These are phyloP conservation scores for Gymnorhina tibicen DNA, from an alignment of 2,113 vertebrate genomes.

Conservation along the genomic window DNA sequence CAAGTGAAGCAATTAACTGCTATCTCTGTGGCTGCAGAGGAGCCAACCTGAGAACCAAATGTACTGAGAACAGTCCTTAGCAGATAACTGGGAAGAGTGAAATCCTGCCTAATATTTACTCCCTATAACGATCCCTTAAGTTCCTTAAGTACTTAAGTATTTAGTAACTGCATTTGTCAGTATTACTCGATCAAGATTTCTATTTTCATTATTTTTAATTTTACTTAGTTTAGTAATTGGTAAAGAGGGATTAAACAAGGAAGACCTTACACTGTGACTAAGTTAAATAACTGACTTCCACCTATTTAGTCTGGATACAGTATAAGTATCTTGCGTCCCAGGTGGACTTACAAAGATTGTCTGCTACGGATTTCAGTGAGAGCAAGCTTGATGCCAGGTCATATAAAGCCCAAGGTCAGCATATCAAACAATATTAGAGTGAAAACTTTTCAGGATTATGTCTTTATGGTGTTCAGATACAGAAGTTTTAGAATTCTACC, in stretches of 20 bases:
- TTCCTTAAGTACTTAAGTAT: background rate
- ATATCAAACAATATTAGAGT: background rate
- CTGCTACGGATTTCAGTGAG: background rate
- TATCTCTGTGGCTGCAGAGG: conserved; percentile 58
- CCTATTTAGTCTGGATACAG: background rate
- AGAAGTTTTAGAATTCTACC: background rate
- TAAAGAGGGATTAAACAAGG: background rate
- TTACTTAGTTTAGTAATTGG: background rate
- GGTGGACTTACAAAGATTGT: background rate
- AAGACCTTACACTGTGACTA: background rate
- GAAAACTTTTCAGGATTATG: background rate
- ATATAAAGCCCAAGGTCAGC: background rate
- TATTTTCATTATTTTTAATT: background rate
- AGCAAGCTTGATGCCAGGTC: background rate
- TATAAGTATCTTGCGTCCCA: background rate
- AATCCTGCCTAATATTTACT: conserved; percentile 36
- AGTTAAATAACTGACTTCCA: background rate
- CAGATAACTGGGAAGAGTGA: conserved; percentile 44
- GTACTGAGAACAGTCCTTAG: conserved; percentile 8
- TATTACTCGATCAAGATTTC: background rate
- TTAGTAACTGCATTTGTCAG: background rate
- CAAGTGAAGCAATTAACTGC: conserved; percentile 66
- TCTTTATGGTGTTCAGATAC: background rate
- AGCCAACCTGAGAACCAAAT: conserved; percentile 25
- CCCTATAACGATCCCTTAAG: background rate